Percentiles rank a stretch among this genome's conserved stretches.
Conservation (phyloP, 37 sponge, comb jelly and placozoan genomes). For the Hormiphora californensis region DNA sequence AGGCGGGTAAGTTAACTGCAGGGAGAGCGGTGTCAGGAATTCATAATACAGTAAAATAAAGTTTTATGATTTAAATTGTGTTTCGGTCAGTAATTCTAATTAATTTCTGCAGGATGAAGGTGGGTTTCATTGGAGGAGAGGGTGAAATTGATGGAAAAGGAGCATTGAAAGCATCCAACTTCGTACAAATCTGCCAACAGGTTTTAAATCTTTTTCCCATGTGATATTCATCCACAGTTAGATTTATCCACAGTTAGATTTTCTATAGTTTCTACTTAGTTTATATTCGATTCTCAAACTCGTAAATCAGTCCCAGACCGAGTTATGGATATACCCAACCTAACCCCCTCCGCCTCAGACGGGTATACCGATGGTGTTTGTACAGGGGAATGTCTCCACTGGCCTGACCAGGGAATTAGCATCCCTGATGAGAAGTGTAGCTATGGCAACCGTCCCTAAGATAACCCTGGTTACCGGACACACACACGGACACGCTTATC, state of each 20-base stretch:
- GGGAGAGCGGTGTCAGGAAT: not conserved
- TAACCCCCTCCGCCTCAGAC: not conserved
- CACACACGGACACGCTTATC: conserved; percentile 3
- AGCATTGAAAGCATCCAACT: conserved; percentile 35
- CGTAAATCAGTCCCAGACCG: too few relatives aligned
- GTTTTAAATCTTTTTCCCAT: not conserved
- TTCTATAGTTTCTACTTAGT: not conserved
- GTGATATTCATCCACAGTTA: not conserved
- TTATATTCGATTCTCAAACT: not conserved
- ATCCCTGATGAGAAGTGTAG: conserved; percentile 33
- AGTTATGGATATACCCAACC: too few relatives aligned
- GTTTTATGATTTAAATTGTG: not conserved
- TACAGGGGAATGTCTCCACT: conserved; percentile 8
- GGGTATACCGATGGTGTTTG: not conserved
- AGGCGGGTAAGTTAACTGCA: not conserved
- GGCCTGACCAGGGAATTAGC: not conserved
- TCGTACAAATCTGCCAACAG: conserved; percentile 46
- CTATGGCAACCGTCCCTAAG: conserved; percentile 5
- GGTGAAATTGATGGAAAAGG: conserved; percentile 43
- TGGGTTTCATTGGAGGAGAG: not conserved
- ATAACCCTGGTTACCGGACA: conserved; percentile 2
- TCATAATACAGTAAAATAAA: not conserved
- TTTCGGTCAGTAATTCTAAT: not conserved
- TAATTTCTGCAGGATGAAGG: not conserved
- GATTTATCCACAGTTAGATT: not conserved